phyloP scores from a whole-genome alignment of 2,797 vertebrate species.

The Sebastes variabilis region DNA sequence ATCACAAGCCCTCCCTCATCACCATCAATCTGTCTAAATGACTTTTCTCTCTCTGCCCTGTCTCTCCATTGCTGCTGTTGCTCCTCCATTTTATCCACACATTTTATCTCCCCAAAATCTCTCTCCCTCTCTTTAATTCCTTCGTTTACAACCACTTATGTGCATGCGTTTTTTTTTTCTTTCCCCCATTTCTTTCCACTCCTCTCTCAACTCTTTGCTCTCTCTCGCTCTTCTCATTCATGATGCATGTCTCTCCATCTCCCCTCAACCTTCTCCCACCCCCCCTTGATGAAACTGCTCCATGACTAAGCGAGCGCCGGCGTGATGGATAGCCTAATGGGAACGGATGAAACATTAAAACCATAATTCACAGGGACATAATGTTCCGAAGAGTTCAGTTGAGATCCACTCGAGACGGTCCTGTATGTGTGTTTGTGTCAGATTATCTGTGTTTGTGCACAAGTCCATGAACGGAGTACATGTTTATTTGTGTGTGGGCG shows the following conservation, averaged over 20 bases:
- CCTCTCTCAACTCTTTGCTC: slow-evolving; percentile 9
- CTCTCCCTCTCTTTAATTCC: slow-evolving; percentile 28
- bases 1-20: slow-evolving; percentile 61
- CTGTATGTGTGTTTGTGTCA: slow-evolving; percentile 14
- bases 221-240: slow-evolving; percentile 13
- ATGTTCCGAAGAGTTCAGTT: slow-evolving; percentile 42
- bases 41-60: slow-evolving; percentile 43
- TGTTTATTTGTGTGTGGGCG: slow-evolving; percentile 10
- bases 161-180: background rate
- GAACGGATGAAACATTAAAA: slow-evolving; percentile 51
- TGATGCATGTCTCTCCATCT: background rate
- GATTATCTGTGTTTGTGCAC: slow-evolving; percentile 13
- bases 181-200: background rate
- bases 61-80: slow-evolving; percentile 26
- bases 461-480: background rate
- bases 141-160: slow-evolving; percentile 34
- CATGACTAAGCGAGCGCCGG: slow-evolving; percentile 32
- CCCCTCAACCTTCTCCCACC: background rate
- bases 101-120: slow-evolving; percentile 37
- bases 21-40: slow-evolving; percentile 73
- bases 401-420: slow-evolving; percentile 14
- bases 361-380: slow-evolving; percentile 50
- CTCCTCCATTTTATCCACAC: slow-evolving; percentile 24
- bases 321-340: slow-evolving; percentile 58
- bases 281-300: slow-evolving; percentile 42